phyloP scores from a whole-genome alignment of 2,888 invertebrate genomes.

The Argynnis bischoffii region DNA sequence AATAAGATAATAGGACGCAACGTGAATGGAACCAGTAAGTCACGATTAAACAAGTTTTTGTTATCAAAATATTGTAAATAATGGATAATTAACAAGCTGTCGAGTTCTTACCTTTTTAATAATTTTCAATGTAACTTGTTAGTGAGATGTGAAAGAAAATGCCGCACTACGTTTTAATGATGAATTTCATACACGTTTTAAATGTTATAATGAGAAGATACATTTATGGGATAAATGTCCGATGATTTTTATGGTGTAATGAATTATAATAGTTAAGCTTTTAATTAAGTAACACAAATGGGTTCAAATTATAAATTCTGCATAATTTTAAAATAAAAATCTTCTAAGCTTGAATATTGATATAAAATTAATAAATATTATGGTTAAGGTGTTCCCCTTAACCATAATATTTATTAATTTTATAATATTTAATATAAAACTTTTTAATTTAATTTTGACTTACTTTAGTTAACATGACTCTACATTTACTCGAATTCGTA shows the following conservation, averaged over 20 bases:
- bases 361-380: no score
- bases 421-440: no score
- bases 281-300: no score
- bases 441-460: no score
- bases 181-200: slow-evolving; percentile 2
- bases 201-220: not conserved
- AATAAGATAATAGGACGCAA: slow-evolving; percentile 85
- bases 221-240: not conserved
- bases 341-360: no score
- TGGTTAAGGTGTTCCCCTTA: no score
- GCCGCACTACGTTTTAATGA: slow-evolving; percentile 13
- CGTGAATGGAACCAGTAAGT: slow-evolving; percentile 85
- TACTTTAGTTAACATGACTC: no score
- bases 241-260: not conserved
- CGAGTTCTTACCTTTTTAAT: slow-evolving; percentile 15
- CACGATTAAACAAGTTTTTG: slow-evolving; percentile 48
- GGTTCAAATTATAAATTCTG: no score
- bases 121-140: slow-evolving; percentile 5
- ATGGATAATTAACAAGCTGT: slow-evolving; percentile 16
- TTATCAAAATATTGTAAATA: slow-evolving; percentile 20
- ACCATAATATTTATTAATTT: no score
- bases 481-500: no score
- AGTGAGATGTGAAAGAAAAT: slow-evolving; percentile 17
- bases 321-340: no score
- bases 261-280: not conserved